Conservation (phyloP, 2,797 vertebrate genomes). For the Pyrocephalus nanus region DNA sequence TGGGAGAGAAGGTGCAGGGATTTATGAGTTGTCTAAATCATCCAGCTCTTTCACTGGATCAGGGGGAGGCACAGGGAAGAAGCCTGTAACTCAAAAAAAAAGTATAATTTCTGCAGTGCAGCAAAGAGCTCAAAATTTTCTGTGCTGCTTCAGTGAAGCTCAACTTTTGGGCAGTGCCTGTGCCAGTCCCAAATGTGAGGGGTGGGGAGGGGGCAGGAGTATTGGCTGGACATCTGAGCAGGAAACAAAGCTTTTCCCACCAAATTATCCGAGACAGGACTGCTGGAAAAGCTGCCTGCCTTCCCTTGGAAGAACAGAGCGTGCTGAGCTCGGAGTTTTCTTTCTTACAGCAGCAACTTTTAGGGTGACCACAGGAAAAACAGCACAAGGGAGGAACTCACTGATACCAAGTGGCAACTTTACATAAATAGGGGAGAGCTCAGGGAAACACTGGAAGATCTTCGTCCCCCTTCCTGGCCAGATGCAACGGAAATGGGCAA, state of each 20-base stretch:
- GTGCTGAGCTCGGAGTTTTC: not conserved
- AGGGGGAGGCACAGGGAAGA: not conserved
- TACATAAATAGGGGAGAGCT: not conserved
- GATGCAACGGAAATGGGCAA: not conserved
- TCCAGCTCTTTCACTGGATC: not conserved
- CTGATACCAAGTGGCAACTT: not conserved
- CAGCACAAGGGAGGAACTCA: not conserved
- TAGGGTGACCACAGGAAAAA: not conserved
- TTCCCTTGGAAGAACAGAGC: not conserved
- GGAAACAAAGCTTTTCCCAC: not conserved
- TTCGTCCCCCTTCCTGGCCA: not conserved
- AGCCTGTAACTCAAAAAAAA: not conserved
- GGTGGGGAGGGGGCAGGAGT: not conserved
- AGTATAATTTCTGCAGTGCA: not conserved
- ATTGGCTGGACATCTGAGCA: not conserved
- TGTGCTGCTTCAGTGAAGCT: not conserved
- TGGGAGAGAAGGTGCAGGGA: not conserved
- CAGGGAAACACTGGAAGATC: not conserved
- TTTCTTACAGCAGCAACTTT: not conserved
- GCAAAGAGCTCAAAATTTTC: not conserved
- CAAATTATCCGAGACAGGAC: too few relatives aligned
- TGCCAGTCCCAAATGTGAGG: not conserved
- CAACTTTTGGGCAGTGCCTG: not conserved
- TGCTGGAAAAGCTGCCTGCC: not conserved
- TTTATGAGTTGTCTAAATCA: not conserved